phyloP scores from a whole-genome alignment of 2,888 invertebrate genomes.

The Eupithecia tripunctaria region DNA sequence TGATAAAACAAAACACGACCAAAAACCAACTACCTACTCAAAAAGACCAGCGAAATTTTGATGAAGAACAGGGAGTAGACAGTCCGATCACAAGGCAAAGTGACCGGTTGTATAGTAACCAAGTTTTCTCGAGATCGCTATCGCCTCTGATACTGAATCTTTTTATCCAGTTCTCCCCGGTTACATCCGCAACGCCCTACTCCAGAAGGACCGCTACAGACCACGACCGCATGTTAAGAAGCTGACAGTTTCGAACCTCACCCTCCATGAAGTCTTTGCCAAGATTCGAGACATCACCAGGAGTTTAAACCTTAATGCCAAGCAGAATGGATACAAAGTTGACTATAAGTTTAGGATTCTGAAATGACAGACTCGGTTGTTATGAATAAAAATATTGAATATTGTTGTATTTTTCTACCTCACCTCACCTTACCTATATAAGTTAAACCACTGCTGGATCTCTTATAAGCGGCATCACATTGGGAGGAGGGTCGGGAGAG shows the following conservation, averaged over 20 bases:
- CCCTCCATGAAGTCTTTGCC: slow-evolving; percentile 59
- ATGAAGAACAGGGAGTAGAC: too few species aligned
- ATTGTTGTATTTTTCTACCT: not conserved
- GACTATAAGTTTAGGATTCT: slow-evolving; percentile 67
- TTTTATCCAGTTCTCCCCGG: slow-evolving; percentile 55
- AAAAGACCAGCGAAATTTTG: too few species aligned
- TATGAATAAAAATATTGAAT: not conserved
- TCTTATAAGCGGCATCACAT: too few species aligned
- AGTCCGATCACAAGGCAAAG: too few species aligned
- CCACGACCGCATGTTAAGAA: slow-evolving; percentile 50
- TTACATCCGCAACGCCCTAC: slow-evolving; percentile 61
- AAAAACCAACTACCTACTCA: too few species aligned
- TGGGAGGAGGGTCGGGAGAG: too few species aligned
- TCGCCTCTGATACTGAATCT: not conserved
- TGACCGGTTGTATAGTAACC: not conserved
- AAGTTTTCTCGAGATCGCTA: not conserved
- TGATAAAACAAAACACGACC: too few species aligned
- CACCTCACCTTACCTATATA: too few species aligned
- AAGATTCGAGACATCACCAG: slow-evolving; percentile 68
- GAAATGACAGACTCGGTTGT: not conserved
- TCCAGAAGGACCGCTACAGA: slow-evolving; percentile 52
- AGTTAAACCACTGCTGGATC: too few species aligned
- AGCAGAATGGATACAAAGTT: slow-evolving; percentile 69
- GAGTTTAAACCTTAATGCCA: slow-evolving; percentile 61
- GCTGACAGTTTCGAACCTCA: slow-evolving; percentile 58